Base-by-base conservation (phyloP, 2,888 invertebrate species). In the Sericinus montela region DNA sequence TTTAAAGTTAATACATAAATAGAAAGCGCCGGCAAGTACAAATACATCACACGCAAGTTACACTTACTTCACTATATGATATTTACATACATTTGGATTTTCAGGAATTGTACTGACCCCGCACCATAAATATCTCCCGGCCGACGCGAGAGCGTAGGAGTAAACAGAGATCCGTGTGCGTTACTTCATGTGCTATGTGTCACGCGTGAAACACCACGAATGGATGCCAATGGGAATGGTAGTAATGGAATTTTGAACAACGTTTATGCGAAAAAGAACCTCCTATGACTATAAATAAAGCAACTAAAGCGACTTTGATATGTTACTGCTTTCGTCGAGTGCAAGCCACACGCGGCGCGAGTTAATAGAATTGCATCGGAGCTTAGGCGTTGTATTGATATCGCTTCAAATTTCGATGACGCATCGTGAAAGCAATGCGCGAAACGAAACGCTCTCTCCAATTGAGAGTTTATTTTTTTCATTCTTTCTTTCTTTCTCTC, bases 201-300 rank as follows among this genome's bases (percentile, higher is more conserved):
- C 75, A 62, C 56, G 56, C 30, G 47, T 37, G 34, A 37, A n/a
- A 55, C 16, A 45, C 25, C 45, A 34, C 30, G 44, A 55, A 55
- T 55, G 66, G 71, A 72, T 71, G 72, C 67, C 73, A 70, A 71
- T 32, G 39, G 44, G 59, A 62, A 67, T 58, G 56, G 54, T 57
- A 58, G 38, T 67, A 68, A 67, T 65, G 78, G 80, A 83, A 84
- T 80, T 83, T 81, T 81, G 82, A 84, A 84, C 80, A 82, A 82
- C 74, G 77, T 77, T 58, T 71, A 78, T 81, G 84, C 83, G 75
- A 80, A 85, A 85, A 83, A 85, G 85, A 84, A 85, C 84, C 84
- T 82, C 85, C 71, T 60, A 62, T n/a, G 63, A 45, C 45, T 44
- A 51, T 55, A 51, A 34, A 52, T 56, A 54, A n/a, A 48, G 67